phyloP scores from a whole-genome alignment of 2,888 invertebrate species.

The Acholoe squamosa region DNA sequence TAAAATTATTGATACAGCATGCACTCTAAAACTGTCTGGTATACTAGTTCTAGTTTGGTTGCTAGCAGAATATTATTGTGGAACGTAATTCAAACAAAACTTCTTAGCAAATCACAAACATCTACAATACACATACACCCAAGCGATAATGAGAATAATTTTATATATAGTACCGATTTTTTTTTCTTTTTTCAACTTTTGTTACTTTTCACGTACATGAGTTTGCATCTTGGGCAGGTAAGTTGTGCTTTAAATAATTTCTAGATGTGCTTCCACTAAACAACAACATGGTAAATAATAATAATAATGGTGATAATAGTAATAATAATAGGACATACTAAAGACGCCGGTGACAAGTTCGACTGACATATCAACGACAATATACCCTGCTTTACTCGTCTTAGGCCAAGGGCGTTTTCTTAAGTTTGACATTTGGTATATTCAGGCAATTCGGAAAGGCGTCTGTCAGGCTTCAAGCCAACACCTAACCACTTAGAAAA shows the following conservation, averaged over 20 bases:
- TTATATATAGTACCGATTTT: conserved; percentile 47
- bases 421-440: conserved; percentile 29
- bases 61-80: conserved; percentile 42
- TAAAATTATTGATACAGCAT: conserved; percentile 53
- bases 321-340: not conserved
- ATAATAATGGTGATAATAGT: conserved; percentile 1
- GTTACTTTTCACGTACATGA: not conserved
- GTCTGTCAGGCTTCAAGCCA: conserved; percentile 1
- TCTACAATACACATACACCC: conserved; percentile 40
- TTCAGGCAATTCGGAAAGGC: conserved; percentile 28
- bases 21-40: conserved; percentile 58
- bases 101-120: conserved; percentile 49
- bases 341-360: not conserved
- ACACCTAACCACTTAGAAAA: not conserved
- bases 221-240: conserved; percentile 47
- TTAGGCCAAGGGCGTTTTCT: not conserved
- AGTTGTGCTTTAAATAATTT: conserved; percentile 39
- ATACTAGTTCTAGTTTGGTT: conserved; percentile 62
- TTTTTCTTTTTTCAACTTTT: not conserved
- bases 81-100: conserved; percentile 60
- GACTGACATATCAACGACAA: conserved; percentile 25
- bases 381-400: conserved; percentile 40
- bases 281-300: conserved; percentile 55
- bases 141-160: conserved; percentile 47
- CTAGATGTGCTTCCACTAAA: conserved; percentile 49